These are phyloP conservation scores for human (Homo sapiens) DNA, from an alignment of 2,113 vertebrate species.

Conservation along the genomic window GRCh38 chr1:221239001-221239500, in stretches of 20 bases:
- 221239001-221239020: background rate
- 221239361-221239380: slow-evolving; percentile 84
- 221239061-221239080: background rate
- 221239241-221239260: slow-evolving; percentile 73
- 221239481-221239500: slow-evolving; percentile 86
- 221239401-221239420: slow-evolving; percentile 87
- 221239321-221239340: slow-evolving; percentile 77
- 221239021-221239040: background rate
- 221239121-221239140: slow-evolving; percentile 58
- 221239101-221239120: background rate
- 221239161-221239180: slow-evolving; percentile 63
- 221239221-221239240: slow-evolving; percentile 76
- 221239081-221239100: background rate
- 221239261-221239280: slow-evolving; percentile 57
- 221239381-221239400: slow-evolving; percentile 81
- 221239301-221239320: slow-evolving; percentile 79
- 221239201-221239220: slow-evolving; percentile 61
- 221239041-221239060: fast-evolving
- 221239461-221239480: slow-evolving; percentile 80
- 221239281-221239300: slow-evolving; percentile 68
- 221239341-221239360: slow-evolving; percentile 79
- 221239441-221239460: slow-evolving; percentile 88
- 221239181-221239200: slow-evolving; percentile 68
- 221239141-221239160: slow-evolving; percentile 46
- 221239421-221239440: slow-evolving; percentile 86